Evolutionary conservation across 2,797 vertebrate genomes (phyloP).

Genomic region (Etheostoma nigrum): DNA sequence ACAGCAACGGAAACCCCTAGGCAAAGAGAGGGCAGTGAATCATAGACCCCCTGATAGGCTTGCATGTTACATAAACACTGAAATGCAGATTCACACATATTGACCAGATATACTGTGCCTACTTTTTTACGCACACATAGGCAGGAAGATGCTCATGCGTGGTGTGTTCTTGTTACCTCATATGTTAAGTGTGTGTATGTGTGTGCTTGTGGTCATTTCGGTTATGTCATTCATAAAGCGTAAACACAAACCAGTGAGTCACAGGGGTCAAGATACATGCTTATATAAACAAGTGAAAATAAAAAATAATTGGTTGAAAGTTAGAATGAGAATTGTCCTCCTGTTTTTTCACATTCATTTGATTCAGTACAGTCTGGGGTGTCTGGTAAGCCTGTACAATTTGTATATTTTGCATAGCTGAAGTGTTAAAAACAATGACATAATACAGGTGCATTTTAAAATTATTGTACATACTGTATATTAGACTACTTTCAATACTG

Average conservation of each 20-base stretch:
- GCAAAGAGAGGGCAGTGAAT: constrained; percentile 20
- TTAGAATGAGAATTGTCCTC: neutral
- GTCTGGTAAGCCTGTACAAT: neutral
- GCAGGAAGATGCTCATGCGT: neutral
- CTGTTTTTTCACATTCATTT: neutral
- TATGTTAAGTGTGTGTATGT: neutral
- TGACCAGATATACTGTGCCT: neutral
- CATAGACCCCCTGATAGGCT: constrained; percentile 25
- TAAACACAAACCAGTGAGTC: neutral
- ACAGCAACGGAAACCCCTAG: constrained; percentile 29
- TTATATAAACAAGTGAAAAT: neutral
- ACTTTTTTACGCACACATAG: constrained; percentile 3
- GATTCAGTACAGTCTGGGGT: neutral
- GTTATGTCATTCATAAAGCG: neutral
- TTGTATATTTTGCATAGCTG: too few species aligned
- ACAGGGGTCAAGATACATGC: neutral
- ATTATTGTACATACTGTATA: neutral
- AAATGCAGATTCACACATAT: constrained; percentile 11
- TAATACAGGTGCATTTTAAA: neutral
- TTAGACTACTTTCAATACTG: neutral
- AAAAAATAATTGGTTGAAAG: neutral
- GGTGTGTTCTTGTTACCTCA: neutral
- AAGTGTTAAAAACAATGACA: neutral
- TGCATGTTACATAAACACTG: constrained; percentile 50
- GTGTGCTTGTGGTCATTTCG: neutral